These are phyloP conservation scores for Saxidomus purpurata DNA, from an alignment of 1,140 invertebrate species.

Conservation along the genomic window DNA sequence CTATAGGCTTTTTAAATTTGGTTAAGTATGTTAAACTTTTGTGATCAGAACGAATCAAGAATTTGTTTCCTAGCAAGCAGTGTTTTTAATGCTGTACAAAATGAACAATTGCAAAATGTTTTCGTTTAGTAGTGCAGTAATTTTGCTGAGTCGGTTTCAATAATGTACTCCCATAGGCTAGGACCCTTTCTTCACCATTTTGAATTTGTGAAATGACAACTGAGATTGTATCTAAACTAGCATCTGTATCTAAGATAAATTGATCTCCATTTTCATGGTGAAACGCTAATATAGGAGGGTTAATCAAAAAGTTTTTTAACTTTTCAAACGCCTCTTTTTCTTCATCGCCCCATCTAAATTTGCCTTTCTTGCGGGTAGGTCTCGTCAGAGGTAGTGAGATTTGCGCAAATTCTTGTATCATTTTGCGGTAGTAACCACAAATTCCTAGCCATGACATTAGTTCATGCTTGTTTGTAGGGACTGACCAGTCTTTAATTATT, in stretches of 20 bases:
- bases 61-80: slow-evolving; percentile 34
- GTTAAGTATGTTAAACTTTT: slow-evolving; percentile 45
- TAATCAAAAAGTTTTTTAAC: background rate
- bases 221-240: too few species aligned
- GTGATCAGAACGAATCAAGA: slow-evolving; percentile 23
- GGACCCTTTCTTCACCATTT: too few species aligned
- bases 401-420: slow-evolving; percentile 37
- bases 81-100: slow-evolving; percentile 40
- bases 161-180: slow-evolving; percentile 6
- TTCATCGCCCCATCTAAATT: slow-evolving; percentile 51
- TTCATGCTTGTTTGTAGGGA: too few species aligned
- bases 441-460: slow-evolving; percentile 72
- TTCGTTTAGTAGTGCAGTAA: slow-evolving; percentile 38
- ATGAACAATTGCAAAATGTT: slow-evolving; percentile 36
- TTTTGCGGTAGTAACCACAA: slow-evolving; percentile 63
- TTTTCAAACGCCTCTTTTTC: background rate
- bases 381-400: slow-evolving; percentile 10
- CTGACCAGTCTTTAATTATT: slow-evolving; percentile 79
- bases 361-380: slow-evolving; percentile 33
- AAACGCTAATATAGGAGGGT: background rate
- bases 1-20: slow-evolving; percentile 47
- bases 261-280: background rate
- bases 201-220: too few species aligned
- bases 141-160: slow-evolving; percentile 33
- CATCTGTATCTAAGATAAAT: too few species aligned